These are phyloP conservation scores for Nemurella pictetii DNA, from an alignment of 2,888 invertebrate species.

Conservation along the genomic window DNA sequence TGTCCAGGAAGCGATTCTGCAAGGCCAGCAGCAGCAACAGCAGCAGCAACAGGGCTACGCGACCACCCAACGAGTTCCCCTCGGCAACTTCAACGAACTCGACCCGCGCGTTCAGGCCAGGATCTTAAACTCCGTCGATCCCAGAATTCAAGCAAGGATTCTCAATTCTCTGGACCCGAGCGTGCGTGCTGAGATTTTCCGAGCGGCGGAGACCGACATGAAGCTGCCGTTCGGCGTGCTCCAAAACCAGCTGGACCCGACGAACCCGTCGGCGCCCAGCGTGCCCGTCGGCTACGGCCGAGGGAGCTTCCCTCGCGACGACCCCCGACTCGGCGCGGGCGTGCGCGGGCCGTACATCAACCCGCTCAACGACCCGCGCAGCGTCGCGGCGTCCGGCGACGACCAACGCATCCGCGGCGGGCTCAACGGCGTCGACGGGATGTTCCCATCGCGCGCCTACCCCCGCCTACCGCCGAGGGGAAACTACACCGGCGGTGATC, in stretches of 20 bases:
- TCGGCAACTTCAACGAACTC: conserved; percentile 23
- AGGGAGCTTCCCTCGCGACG: not conserved
- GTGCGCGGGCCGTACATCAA: not conserved
- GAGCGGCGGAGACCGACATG: conserved; percentile 16
- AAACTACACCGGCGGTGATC: conserved; percentile 11
- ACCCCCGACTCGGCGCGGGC: not conserved
- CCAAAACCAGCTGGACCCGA: conserved; percentile 13
- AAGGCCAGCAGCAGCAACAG: conserved; percentile 35
- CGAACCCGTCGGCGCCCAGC: conserved; percentile 15
- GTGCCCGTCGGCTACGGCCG: not conserved
- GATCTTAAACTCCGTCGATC: conserved; percentile 25
- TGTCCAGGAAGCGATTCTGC: conserved; percentile 35
- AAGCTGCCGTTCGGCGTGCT: not conserved
- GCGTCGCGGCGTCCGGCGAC: not conserved
- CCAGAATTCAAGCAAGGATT: conserved; percentile 25
- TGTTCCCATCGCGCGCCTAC: not conserved
- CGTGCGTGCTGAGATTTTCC: conserved; percentile 11
- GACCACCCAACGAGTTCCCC: not conserved
- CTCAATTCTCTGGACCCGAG: conserved; percentile 22
- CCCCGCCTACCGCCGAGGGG: not conserved
- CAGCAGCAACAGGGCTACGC: not conserved
- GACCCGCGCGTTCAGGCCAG: conserved; percentile 21
- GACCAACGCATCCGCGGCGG: not conserved
- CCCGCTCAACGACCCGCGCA: not conserved
- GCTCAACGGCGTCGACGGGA: conserved; percentile 26